Conservation (phyloP, 1,140 invertebrate genomes). For the Lasioglossum baleicum region DNA sequence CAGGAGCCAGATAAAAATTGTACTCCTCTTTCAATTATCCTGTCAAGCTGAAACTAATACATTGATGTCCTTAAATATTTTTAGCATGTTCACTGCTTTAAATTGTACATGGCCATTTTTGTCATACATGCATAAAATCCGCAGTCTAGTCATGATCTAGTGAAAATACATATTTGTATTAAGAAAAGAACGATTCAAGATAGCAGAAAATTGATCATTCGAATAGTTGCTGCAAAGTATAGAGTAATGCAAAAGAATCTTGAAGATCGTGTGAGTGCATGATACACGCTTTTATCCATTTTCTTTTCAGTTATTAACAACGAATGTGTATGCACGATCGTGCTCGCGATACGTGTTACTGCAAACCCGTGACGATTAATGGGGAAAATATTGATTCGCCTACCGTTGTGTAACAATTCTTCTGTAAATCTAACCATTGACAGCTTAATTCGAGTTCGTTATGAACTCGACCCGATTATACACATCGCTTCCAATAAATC, state of each 20-base stretch:
- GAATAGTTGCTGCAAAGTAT: background rate
- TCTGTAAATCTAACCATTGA: conserved; percentile 6
- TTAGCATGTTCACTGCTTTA: too few species aligned
- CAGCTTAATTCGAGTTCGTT: background rate
- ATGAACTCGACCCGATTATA: background rate
- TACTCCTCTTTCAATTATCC: too few species aligned
- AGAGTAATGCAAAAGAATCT: background rate
- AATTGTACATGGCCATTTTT: too few species aligned
- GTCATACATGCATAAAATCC: too few species aligned
- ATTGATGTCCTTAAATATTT: too few species aligned
- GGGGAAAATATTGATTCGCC: background rate
- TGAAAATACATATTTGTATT: background rate
- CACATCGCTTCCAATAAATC: background rate
- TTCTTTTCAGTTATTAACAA: background rate
- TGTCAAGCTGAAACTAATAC: too few species aligned
- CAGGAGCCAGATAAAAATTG: too few species aligned
- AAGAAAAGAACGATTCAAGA: too few species aligned
- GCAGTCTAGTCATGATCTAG: too few species aligned
- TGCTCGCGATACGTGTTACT: background rate
- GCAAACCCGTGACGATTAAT: background rate
- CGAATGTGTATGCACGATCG: background rate
- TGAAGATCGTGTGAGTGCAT: too few species aligned
- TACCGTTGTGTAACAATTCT: background rate
- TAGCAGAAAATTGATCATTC: too few species aligned
- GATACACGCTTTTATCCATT: background rate